Evolutionary conservation across 2,113 vertebrate genomes (phyloP).

Genomic region (Synodontis membranacea): DNA sequence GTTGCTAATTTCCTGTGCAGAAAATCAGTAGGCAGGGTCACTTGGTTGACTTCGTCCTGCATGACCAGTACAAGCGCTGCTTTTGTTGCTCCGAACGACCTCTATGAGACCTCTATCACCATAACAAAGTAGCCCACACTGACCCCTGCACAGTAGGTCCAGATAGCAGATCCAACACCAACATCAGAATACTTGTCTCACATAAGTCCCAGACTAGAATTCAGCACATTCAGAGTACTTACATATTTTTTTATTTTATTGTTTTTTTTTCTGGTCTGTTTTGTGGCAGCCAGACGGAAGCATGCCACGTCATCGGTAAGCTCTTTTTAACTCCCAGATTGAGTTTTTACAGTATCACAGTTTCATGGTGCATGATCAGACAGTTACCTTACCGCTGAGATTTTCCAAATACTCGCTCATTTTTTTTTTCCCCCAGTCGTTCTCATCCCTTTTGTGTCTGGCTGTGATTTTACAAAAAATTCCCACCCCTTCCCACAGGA

Average conservation of each 20-base stretch:
- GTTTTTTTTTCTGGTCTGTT: background rate
- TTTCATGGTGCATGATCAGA: background rate
- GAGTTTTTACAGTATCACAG: background rate
- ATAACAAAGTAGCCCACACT: conserved; percentile 45
- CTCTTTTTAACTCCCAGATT: background rate
- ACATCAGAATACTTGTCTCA: conserved; percentile 31
- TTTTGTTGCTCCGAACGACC: conserved; percentile 46
- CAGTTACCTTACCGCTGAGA: no score
- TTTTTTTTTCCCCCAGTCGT: background rate
- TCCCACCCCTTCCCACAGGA: background rate
- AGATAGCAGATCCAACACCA: conserved; percentile 21
- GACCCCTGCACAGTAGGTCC: conserved; percentile 23
- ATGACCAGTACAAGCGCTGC: conserved; percentile 39
- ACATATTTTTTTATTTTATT: no score
- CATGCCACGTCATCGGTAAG: background rate
- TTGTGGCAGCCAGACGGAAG: background rate
- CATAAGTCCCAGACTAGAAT: conserved; percentile 26
- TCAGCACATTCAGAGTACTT: background rate
- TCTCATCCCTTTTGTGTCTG: conserved; percentile 1
- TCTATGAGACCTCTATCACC: conserved; percentile 44
- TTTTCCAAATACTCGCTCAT: background rate
- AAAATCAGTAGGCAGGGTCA: conserved; percentile 40
- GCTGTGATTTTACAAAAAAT: background rate
- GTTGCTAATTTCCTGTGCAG: conserved; percentile 49
- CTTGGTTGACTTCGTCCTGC: conserved; percentile 17